Evolutionary conservation across 2,888 invertebrate species (phyloP), one percentile per base, ranked within the genome.

Genomic region (Litoditis marina): DNA sequence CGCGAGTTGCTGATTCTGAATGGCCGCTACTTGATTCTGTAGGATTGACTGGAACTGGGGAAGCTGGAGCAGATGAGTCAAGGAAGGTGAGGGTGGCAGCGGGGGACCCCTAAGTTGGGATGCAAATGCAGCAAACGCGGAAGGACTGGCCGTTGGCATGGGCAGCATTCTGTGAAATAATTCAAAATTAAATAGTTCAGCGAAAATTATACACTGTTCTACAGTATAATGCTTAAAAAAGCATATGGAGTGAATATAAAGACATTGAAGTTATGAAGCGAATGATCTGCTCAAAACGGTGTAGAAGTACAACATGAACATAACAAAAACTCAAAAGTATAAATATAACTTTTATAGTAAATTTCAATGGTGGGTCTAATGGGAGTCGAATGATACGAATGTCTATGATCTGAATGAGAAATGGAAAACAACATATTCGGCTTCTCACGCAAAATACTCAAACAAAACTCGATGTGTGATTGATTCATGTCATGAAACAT

Each of bases 81-180:
- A 19, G 11, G 61, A 47, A 19, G 56, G 44, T 31, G 44, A 51
- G 1, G 55, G 61, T 19, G 61, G 25, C 47, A 55, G 28, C 4
- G 55, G 49, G n/a, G 54, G 61, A 42, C 32, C 63, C 3, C 69
- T 65, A 28, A 69, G 68, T 28, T 69, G 71, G 5, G 68, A 65
- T 7, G 72, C 72, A 42, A 73, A 73, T 4, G 69, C 65, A 36
- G 73, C 73, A 36, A 73, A 73, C 11, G 73, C 73, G 16, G 66
- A 68, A n/a, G 66, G 52, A 31, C 65, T 30, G n/a, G 52, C 52
- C n/a, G 71, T 54, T 22, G 65, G 60, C 74, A 66, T 64, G 22
- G 78, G 78, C 49, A 77, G 60, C 75, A 77, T 76, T 52, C 77
- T 63, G 49, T n/a, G n/a, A n/a, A n/a, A n/a, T n/a, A n/a, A n/a